Percentiles rank a stretch among this genome's conserved stretches.
These are phyloP conservation scores for Sphaerophoria taeniata DNA, from an alignment of 2,888 invertebrate species.

Conservation along the genomic window DNA sequence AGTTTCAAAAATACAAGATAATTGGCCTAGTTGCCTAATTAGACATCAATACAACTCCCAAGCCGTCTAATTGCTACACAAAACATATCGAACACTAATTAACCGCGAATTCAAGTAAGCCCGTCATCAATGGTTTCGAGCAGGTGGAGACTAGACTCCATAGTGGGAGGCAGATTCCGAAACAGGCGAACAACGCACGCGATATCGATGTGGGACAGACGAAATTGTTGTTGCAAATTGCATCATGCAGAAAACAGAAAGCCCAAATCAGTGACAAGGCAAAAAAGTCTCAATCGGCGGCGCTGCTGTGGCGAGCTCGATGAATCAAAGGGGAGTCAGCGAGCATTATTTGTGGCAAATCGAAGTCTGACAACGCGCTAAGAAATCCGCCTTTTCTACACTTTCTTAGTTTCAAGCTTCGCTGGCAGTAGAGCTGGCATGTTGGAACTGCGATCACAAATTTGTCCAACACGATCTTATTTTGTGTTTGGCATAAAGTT, in stretches of 20 bases:
- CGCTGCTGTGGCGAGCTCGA: neutral
- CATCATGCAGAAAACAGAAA: slow-evolving; percentile 64
- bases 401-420: slow-evolving; percentile 41
- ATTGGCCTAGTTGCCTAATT: slow-evolving; percentile 70
- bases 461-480: slow-evolving; percentile 74
- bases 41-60: slow-evolving; percentile 43
- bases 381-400: slow-evolving; percentile 62
- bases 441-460: slow-evolving; percentile 62
- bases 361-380: slow-evolving; percentile 53
- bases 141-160: slow-evolving; percentile 59
- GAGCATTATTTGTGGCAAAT: slow-evolving; percentile 42
- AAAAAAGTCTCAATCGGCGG: slow-evolving; percentile 25
- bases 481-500: slow-evolving; percentile 44
- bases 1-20: slow-evolving; percentile 60
- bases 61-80: slow-evolving; percentile 62
- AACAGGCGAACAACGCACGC: slow-evolving; percentile 13
- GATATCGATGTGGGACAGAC: neutral
- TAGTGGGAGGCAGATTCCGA: slow-evolving; percentile 52
- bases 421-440: neutral
- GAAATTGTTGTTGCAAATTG: slow-evolving; percentile 54
- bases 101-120: slow-evolving; percentile 36
- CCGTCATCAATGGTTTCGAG: slow-evolving; percentile 11
- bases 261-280: slow-evolving; percentile 48
- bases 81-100: slow-evolving; percentile 70
- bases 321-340: neutral